Evolutionary conservation across 2,113 vertebrate genomes (phyloP).

Genomic region (Aldabrachelys gigantea): DNA sequence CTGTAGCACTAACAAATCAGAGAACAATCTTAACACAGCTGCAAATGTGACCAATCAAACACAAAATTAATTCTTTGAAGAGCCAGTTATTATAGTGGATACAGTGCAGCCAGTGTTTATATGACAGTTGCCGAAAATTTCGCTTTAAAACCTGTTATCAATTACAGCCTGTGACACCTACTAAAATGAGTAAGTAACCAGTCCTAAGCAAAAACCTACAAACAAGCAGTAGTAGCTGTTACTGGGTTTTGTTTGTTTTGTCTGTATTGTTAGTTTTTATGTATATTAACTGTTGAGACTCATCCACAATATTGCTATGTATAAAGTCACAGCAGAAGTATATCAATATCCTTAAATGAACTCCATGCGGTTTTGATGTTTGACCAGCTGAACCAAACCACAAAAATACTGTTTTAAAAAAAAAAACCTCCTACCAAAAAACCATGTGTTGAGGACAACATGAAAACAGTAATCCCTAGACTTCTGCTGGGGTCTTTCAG

Average conservation of each 20-base stretch:
- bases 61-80: not conserved
- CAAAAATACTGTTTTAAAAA: not conserved
- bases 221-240: not conserved
- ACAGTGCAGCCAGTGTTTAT: not conserved
- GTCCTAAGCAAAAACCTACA: not conserved
- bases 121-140: not conserved
- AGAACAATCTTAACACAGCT: not conserved
- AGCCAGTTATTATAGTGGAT: not conserved
- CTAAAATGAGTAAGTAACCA: not conserved
- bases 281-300: not conserved
- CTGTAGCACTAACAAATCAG: not conserved
- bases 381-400: not conserved
- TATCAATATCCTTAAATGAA: not conserved
- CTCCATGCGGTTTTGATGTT: not conserved
- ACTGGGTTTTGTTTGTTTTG: not conserved
- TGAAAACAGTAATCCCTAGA: not conserved
- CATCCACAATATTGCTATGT: not conserved
- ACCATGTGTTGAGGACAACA: not conserved
- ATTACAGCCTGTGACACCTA: not conserved
- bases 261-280: not conserved
- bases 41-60: not conserved
- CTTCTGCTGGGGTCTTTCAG: not conserved
- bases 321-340: not conserved
- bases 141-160: not conserved
- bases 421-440: not conserved